phyloP scores from a whole-genome alignment of 2,888 invertebrate genomes.

The Lutraria lutraria region DNA sequence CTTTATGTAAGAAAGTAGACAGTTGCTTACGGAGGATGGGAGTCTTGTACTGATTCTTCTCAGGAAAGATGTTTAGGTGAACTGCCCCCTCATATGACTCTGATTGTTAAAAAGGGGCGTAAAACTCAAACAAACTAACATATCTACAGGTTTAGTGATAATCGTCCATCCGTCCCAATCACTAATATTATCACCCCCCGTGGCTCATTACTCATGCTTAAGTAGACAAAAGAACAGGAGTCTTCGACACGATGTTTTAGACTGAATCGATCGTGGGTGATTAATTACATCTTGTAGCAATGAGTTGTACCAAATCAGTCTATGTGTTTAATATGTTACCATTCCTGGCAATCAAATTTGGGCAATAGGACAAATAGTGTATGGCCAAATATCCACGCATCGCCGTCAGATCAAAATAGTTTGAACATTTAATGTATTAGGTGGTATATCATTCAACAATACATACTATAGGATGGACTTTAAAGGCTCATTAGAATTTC shows the following conservation, averaged over 20 bases:
- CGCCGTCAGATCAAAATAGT: background rate
- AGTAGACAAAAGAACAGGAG: constrained; percentile 1
- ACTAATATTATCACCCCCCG: background rate
- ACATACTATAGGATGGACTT: too few species aligned
- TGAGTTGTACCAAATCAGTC: background rate
- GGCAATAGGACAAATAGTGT: background rate
- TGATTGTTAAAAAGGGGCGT: too few species aligned
- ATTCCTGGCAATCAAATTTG: background rate
- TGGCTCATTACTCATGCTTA: background rate
- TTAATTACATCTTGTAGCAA: constrained; percentile 4
- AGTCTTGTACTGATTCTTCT: too few species aligned
- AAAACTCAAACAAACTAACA: too few species aligned
- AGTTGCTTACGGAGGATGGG: too few species aligned
- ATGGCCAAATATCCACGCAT: background rate
- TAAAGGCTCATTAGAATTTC: too few species aligned
- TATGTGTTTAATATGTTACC: background rate
- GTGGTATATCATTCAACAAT: too few species aligned
- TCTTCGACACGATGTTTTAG: background rate
- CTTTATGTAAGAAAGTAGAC: too few species aligned
- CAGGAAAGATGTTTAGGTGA: too few species aligned
- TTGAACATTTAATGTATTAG: background rate
- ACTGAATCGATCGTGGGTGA: background rate
- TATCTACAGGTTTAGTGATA: too few species aligned
- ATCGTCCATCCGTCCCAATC: too few species aligned
- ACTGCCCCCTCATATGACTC: too few species aligned